Base-by-base conservation (phyloP, 2,113 vertebrate genomes). In the Notechis scutatus region DNA sequence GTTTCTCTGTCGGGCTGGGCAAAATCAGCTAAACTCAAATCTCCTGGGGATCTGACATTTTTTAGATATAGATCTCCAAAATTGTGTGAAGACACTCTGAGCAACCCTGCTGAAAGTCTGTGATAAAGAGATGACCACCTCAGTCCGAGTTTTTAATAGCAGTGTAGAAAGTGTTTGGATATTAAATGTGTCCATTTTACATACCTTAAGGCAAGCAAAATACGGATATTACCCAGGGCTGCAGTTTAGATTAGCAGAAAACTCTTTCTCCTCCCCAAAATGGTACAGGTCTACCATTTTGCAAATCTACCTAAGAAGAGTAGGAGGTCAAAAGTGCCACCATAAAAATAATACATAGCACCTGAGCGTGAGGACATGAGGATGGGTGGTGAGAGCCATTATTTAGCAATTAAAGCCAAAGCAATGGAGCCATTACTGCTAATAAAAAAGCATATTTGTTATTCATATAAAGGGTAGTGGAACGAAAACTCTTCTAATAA, bases 321-420 rank as follows among this genome's bases (percentile, higher is more conserved):
- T 39, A 91, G 12, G 45, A 92, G 89, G 52, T 94, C 94, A 89
- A 39, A 86, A 0, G 4, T 42, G 11, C 9, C 92, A 95, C 88
- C 94, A 69, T 95, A 96, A 96, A 96, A 96, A 93, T 97, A 93
- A 97, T 96, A 87, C 57, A 93, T 95, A 95, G 93, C 93, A 94
- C 93, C 96, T 86, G 96, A 92, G 88, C 74, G 89, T 92, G 88
- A 61, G 74, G 87, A 24, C 34, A 93, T 87, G 47, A 74, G 93
- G 95, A 94, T 50, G 92, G 86, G 95, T 93, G 88, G 87, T 6
- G 93, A 96, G 96, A 87, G 93, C 93, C 3, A 88, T 96, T 96
- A 97, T 94, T 95, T 96, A 91, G 59, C 90, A 95, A 93, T 94
- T 95, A 94, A 18, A 29, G 90, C 90, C 61, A 93, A 18, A 96